phyloP scores from a whole-genome alignment of 2,113 vertebrate genomes.

The Piaya cayana region DNA sequence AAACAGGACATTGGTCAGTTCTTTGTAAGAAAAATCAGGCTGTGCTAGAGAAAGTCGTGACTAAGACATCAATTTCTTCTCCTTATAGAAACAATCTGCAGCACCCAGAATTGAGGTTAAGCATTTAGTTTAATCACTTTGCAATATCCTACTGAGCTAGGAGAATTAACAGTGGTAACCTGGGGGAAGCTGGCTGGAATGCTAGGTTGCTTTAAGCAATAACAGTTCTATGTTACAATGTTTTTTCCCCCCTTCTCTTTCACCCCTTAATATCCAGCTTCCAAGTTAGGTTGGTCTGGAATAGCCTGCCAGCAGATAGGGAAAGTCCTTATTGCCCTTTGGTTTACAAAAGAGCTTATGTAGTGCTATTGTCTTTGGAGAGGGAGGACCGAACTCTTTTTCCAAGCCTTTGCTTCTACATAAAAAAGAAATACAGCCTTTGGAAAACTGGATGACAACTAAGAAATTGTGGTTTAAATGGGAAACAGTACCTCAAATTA shows the following conservation, averaged over 20 bases:
- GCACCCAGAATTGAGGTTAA: constrained; percentile 24
- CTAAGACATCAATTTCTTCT: not conserved
- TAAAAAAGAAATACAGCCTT: not conserved
- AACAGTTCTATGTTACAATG: not conserved
- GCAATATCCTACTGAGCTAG: not conserved
- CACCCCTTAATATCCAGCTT: not conserved
- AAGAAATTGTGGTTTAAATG: not conserved
- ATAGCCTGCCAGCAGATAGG: not conserved
- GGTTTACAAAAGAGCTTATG: not conserved
- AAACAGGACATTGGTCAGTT: not conserved
- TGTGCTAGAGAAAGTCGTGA: not conserved
- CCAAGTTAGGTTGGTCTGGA: not conserved
- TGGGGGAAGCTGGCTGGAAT: not conserved
- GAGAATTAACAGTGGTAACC: constrained; percentile 1
- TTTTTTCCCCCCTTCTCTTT: not conserved
- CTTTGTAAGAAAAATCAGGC: not conserved
- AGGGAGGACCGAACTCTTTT: not conserved
- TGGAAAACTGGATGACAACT: not conserved
- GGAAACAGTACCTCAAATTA: not conserved
- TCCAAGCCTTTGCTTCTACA: not conserved
- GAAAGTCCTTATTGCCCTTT: not conserved
- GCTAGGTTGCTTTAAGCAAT: not conserved
- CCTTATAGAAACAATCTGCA: not conserved
- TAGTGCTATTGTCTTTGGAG: not conserved
- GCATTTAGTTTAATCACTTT: not conserved